A percentile compares a stretch with the other conserved stretches of the same genome.
Evolutionary conservation across 2,888 invertebrate genomes (phyloP).

Genomic region (Tridacna gigas): DNA sequence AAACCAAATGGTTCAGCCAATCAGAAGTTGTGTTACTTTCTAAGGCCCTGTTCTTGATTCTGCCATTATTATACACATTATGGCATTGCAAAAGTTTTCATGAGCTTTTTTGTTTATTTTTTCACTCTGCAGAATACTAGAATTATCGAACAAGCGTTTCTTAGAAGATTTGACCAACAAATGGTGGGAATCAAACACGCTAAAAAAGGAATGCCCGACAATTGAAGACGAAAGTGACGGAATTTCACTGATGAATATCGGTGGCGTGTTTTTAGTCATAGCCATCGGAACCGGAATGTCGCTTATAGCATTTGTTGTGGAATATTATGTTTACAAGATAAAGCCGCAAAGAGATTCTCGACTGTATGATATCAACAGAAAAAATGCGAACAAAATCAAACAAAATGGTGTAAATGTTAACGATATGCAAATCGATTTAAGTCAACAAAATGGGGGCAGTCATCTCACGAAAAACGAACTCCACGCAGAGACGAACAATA

Average conservation of each 20-base stretch:
- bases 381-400: background rate
- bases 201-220: conserved; percentile 89
- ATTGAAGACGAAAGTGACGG: conserved; percentile 98
- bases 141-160: conserved; percentile 95
- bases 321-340: conserved; percentile 88
- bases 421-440: background rate
- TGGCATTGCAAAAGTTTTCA: background rate
- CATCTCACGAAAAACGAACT: background rate
- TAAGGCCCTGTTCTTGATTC: background rate
- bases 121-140: conserved; percentile 91
- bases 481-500: background rate
- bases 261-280: conserved; percentile 98
- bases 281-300: conserved; percentile 97
- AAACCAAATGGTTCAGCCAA: too few species aligned
- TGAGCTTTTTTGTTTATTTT: background rate
- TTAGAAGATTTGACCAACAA: conserved; percentile 96
- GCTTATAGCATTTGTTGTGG: conserved; percentile 94
- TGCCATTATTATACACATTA: background rate
- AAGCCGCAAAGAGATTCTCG: conserved; percentile 44
- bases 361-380: conserved; percentile 32
- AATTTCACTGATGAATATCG: conserved; percentile 98
- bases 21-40: too few species aligned
- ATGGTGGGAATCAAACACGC: conserved; percentile 96
- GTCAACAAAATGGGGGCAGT: conserved; percentile 8
- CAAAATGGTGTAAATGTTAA: background rate